These are phyloP conservation scores for Antheraea mylitta DNA, from an alignment of 1,140 invertebrate genomes.

Conservation along the genomic window DNA sequence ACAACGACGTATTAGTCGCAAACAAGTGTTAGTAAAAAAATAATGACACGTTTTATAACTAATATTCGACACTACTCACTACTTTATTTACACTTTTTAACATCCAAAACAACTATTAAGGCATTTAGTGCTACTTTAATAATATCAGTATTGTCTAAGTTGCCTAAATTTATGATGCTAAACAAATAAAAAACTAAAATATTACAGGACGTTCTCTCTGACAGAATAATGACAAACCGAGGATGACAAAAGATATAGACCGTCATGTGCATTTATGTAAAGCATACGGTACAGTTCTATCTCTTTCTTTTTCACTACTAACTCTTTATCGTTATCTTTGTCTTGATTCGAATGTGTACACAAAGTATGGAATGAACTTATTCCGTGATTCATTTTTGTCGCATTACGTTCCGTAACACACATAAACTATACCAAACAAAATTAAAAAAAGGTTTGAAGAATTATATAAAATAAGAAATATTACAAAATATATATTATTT, in stretches of 20 bases:
- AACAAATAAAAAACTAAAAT: slow-evolving; percentile 75
- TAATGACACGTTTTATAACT: slow-evolving; percentile 69
- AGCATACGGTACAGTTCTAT: neutral
- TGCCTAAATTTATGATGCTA: slow-evolving; percentile 51
- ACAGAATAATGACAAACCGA: slow-evolving; percentile 36
- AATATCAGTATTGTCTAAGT: slow-evolving; percentile 52
- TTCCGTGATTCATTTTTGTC: slow-evolving; percentile 27
- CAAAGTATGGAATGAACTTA: neutral
- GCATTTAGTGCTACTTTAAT: slow-evolving; percentile 50
- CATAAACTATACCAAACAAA: slow-evolving; percentile 15
- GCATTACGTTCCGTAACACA: slow-evolving; percentile 50
- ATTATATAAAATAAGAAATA: no score
- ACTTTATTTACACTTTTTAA: slow-evolving; percentile 38
- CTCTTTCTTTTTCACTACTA: neutral
- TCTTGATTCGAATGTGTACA: neutral
- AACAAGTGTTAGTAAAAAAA: slow-evolving; percentile 54
- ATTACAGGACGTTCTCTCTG: slow-evolving; percentile 51
- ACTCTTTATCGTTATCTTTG: neutral
- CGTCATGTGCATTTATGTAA: neutral
- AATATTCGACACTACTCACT: slow-evolving; percentile 43
- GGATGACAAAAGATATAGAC: slow-evolving; percentile 46
- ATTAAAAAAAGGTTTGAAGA: neutral
- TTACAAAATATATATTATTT: no score
- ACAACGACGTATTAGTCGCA: slow-evolving; percentile 57
- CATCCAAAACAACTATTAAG: slow-evolving; percentile 47